A percentile compares a stretch with the other conserved stretches of the same genome.
These are phyloP conservation scores for Epizoanthus rinbou DNA, from an alignment of 92 coral and sea anemone genomes.

Conservation along the genomic window DNA sequence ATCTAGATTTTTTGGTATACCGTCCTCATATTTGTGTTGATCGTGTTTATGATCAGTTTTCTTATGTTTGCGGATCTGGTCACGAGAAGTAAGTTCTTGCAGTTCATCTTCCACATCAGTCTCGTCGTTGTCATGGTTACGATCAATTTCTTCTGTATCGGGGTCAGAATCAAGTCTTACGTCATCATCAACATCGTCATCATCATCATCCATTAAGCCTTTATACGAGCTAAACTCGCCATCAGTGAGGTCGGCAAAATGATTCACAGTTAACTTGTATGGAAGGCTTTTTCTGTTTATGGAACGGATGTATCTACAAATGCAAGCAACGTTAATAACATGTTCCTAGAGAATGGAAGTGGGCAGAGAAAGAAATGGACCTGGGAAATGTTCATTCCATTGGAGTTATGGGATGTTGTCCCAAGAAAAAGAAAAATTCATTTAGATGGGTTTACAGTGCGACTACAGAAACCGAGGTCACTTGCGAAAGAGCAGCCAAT, in stretches of 20 bases:
- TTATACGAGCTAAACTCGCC: conserved; percentile 75
- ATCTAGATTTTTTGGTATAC: conserved; percentile 75
- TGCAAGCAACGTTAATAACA: neutral
- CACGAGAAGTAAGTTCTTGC: conserved; percentile 10
- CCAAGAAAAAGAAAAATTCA: neutral
- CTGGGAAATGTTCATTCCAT: neutral
- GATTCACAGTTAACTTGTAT: conserved; percentile 73
- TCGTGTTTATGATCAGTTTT: conserved; percentile 22
- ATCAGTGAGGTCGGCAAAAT: conserved; percentile 93
- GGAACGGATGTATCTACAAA: conserved; percentile 80
- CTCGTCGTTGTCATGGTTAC: conserved; percentile 20
- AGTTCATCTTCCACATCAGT: conserved; percentile 16
- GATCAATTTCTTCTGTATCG: conserved; percentile 11
- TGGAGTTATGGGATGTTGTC: neutral
- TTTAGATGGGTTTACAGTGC: too few species aligned
- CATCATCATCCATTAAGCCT: conserved; percentile 73
- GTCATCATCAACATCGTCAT: conserved; percentile 48
- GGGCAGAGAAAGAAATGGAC: neutral
- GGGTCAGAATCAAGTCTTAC: neutral
- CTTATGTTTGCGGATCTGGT: conserved; percentile 3
- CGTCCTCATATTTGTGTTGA: conserved; percentile 20
- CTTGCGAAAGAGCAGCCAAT: too few species aligned
- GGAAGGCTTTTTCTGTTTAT: conserved; percentile 71
- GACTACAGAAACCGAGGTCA: too few species aligned
- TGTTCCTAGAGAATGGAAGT: neutral